A percentile compares a stretch with the other conserved stretches of the same genome.
phyloP scores from a whole-genome alignment of 2,113 vertebrate species.

The Coreoperca whiteheadi region DNA sequence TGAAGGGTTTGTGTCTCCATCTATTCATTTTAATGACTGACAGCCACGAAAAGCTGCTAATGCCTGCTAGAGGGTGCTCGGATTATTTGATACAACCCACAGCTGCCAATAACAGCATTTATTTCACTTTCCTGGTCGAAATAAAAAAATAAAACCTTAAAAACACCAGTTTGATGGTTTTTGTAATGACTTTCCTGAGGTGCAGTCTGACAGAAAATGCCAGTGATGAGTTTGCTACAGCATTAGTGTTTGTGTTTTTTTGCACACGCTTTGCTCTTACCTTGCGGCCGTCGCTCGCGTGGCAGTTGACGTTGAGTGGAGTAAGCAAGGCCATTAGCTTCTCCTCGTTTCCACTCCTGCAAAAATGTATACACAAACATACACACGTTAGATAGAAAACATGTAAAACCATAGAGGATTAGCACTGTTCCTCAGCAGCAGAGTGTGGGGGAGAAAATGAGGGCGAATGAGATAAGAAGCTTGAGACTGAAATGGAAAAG shows the following conservation, averaged over 20 bases:
- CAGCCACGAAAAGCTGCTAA: conserved; percentile 34
- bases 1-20: conserved; percentile 42
- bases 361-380: conserved; percentile 45
- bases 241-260: neutral
- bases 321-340: conserved; percentile 99
- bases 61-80: conserved; percentile 37
- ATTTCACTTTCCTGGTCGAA: neutral
- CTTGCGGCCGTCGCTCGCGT: conserved; percentile 98
- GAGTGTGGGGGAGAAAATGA: conserved; percentile 38
- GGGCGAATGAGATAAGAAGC: conserved; percentile 57
- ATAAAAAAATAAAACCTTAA: conserved; percentile 4
- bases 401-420: conserved; percentile 53
- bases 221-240: conserved; percentile 35
- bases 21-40: conserved; percentile 55
- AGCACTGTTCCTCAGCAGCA: conserved; percentile 51
- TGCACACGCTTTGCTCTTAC: conserved; percentile 79
- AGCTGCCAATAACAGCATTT: conserved; percentile 32
- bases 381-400: conserved; percentile 45
- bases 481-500: conserved; percentile 40
- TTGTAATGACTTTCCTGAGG: conserved; percentile 16
- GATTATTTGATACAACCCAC: conserved; percentile 34
- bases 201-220: conserved; percentile 10
- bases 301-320: conserved; percentile 98
- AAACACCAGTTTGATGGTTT: conserved; percentile 7
- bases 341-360: conserved; percentile 99